These are phyloP conservation scores for Dasyurus viverrinus DNA, from an alignment of 2,113 vertebrate species.

Conservation along the genomic window DNA sequence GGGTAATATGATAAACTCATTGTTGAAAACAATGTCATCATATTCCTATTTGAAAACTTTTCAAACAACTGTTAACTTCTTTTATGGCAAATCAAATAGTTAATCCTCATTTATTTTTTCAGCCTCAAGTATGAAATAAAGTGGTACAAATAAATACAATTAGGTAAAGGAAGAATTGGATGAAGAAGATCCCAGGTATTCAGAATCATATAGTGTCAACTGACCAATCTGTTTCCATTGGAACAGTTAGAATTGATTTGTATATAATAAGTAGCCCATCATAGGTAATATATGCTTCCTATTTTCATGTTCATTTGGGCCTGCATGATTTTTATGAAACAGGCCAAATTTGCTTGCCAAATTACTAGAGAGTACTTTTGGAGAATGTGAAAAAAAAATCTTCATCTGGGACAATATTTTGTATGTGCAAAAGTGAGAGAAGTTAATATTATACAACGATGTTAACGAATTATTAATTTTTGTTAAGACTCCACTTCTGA, in stretches of 20 bases:
- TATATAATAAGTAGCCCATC: not conserved
- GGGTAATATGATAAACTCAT: constrained; percentile 14
- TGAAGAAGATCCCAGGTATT: not conserved
- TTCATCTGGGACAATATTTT: not conserved
- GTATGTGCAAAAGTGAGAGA: not conserved
- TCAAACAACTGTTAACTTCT: constrained; percentile 53
- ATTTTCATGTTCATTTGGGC: constrained; percentile 28
- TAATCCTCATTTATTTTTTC: not conserved
- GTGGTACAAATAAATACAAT: not conserved
- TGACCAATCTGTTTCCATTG: not conserved
- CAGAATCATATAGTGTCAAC: not conserved
- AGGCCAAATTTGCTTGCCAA: constrained; percentile 33
- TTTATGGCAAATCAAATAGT: constrained; percentile 19
- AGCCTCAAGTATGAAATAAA: constrained; percentile 46
- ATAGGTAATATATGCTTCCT: not conserved
- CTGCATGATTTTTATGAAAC: constrained; percentile 39
- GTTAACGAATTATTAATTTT: not conserved
- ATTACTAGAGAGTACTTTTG: constrained; percentile 43
- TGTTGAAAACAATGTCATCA: constrained; percentile 25
- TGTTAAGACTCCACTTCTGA: not conserved
- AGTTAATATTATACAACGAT: not conserved
- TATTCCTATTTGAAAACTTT: constrained; percentile 44
- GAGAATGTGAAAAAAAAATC: constrained; percentile 50
- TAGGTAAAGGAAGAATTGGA: not conserved
- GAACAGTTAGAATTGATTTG: not conserved